These are phyloP conservation scores for Sebastes taczanowskii DNA, from an alignment of 2,797 vertebrate species.

Conservation along the genomic window DNA sequence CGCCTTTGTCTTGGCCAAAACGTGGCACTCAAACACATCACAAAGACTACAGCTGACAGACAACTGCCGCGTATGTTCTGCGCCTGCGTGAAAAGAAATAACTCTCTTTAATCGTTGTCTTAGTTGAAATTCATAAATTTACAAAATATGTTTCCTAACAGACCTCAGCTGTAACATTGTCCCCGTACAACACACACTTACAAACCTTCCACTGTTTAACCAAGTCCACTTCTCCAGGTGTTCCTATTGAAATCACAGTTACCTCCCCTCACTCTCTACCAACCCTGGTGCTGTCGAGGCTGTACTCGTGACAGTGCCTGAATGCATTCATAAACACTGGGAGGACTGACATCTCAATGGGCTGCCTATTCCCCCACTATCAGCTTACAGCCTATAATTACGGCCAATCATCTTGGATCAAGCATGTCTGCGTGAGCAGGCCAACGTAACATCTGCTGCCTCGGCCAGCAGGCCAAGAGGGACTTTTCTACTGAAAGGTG, in stretches of 20 bases:
- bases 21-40: no score
- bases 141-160: not conserved
- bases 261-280: conserved; percentile 44
- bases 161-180: conserved; percentile 32
- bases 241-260: conserved; percentile 58
- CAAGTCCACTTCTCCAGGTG: conserved; percentile 68
- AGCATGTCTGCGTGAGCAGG: conserved; percentile 78
- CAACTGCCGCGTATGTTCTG: no score
- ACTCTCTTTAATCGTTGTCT: no score
- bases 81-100: no score
- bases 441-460: conserved; percentile 82
- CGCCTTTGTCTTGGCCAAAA: no score
- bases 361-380: conserved; percentile 80
- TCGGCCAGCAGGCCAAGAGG: conserved; percentile 46
- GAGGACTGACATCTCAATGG: conserved; percentile 82
- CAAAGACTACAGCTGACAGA: no score
- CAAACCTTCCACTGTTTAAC: conserved; percentile 57
- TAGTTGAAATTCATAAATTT: not conserved
- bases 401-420: conserved; percentile 83
- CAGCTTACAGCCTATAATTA: conserved; percentile 86
- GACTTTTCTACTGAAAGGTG: conserved; percentile 71
- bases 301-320: conserved; percentile 56
- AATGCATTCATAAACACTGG: conserved; percentile 69
- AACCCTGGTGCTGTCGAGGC: conserved; percentile 39
- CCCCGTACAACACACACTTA: conserved; percentile 9